phyloP scores from a whole-genome alignment of 2,113 vertebrate species.

The Plotosus lineatus region DNA sequence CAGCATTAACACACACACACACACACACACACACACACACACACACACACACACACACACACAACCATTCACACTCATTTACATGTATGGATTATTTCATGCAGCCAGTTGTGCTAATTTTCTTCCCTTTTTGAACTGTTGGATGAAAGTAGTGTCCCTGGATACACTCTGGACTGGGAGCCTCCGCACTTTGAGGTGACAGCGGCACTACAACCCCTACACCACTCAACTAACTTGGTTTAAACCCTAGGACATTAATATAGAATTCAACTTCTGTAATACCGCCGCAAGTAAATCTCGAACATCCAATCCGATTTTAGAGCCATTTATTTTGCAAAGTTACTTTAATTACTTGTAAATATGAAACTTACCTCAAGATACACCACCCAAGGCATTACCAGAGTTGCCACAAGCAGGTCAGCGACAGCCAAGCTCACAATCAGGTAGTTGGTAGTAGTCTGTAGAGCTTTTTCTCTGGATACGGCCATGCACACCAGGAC shows the following conservation, averaged over 20 bases:
- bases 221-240: no score
- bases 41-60: no score
- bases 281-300: background rate
- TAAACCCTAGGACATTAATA: background rate
- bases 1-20: no score
- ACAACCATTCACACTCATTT: no score
- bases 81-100: no score
- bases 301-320: background rate
- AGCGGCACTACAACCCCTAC: no score
- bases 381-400: conserved; percentile 98
- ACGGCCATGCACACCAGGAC: conserved; percentile 98
- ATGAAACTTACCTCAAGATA: conserved; percentile 38
- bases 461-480: conserved; percentile 91
- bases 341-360: background rate
- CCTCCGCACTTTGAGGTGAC: no score
- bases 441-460: conserved; percentile 98
- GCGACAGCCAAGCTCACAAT: conserved; percentile 96
- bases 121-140: no score
- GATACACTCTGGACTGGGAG: no score
- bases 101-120: no score
- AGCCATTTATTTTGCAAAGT: background rate
- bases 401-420: conserved; percentile 89
- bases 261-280: background rate
- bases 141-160: no score
- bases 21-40: no score